Conservation (phyloP, 2,888 invertebrate genomes). For the Chaitophorus viminalis region DNA sequence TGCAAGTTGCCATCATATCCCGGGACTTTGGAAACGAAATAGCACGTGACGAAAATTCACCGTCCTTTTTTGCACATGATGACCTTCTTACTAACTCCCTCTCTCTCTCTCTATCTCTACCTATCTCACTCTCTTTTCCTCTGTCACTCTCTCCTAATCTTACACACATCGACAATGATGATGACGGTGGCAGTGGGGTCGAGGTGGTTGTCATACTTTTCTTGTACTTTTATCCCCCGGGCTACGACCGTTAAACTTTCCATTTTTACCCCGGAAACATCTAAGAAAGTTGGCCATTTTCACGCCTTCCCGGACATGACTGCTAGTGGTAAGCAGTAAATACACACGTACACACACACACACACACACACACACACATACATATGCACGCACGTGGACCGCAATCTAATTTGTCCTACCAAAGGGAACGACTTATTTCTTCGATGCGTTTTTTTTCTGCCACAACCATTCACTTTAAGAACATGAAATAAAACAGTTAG, state of each 20-base stretch:
- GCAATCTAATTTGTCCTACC: conserved; percentile 27
- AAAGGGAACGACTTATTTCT: not conserved
- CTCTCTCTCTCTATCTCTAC: not conserved
- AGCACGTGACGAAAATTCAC: conserved; percentile 58
- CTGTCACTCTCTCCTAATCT: not conserved
- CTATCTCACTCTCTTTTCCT: not conserved
- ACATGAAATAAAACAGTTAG: not conserved
- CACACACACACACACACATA: not conserved
- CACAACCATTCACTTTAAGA: not conserved
- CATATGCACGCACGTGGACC: not conserved
- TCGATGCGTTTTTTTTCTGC: not conserved
- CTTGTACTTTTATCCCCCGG: conserved; percentile 40
- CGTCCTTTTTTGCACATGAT: conserved; percentile 29
- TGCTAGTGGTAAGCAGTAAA: not conserved
- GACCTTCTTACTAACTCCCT: not conserved
- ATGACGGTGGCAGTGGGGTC: not conserved
- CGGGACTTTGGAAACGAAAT: conserved; percentile 42
- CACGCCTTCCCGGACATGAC: conserved; percentile 31
- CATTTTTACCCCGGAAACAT: conserved; percentile 39
- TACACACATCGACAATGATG: not conserved
- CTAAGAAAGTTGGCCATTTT: conserved; percentile 54
- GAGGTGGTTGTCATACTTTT: conserved; percentile 24
- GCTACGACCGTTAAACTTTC: conserved; percentile 53
- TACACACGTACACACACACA: not conserved
- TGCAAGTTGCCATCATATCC: conserved; percentile 36